A percentile compares a stretch with the other conserved stretches of the same genome.
phyloP scores from a whole-genome alignment of 1,140 invertebrate genomes.

The Atta texana region DNA sequence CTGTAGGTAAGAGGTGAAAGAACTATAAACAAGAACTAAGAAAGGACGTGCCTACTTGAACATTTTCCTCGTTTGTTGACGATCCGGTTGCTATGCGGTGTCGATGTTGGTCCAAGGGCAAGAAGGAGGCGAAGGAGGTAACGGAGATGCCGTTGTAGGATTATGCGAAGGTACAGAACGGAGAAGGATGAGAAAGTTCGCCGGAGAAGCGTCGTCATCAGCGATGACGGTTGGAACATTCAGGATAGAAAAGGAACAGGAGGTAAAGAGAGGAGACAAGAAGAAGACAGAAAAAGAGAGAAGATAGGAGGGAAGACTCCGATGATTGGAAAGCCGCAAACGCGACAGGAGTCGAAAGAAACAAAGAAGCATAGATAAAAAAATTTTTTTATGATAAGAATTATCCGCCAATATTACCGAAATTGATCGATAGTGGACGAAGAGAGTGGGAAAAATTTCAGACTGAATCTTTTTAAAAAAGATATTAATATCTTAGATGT shows the following conservation, averaged over 20 bases:
- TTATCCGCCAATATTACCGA: not conserved
- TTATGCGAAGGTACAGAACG: constrained; percentile 48
- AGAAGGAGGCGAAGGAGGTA: constrained; percentile 36
- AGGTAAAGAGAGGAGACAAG: not conserved
- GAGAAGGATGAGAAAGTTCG: constrained; percentile 23
- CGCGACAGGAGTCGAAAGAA: constrained; percentile 15
- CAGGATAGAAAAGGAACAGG: not conserved
- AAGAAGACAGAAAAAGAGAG: not conserved
- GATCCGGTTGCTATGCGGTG: constrained; percentile 46
- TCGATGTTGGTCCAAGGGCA: constrained; percentile 50
- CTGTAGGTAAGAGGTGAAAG: not conserved
- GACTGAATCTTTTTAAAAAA: not conserved
- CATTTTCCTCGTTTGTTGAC: constrained; percentile 49
- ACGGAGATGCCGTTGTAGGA: constrained; percentile 26
- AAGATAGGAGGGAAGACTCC: not conserved
- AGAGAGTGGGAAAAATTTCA: not conserved
- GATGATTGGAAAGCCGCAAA: not conserved
- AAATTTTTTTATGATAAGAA: no score
- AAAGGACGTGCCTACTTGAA: not conserved
- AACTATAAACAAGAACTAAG: not conserved
- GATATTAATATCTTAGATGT: not conserved
- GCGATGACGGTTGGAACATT: constrained; percentile 49
- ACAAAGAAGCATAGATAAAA: not conserved
- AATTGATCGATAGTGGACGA: not conserved
- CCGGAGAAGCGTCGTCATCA: constrained; percentile 43